Conservation (phyloP, 2,797 vertebrate species). For the Arremon aurantiirostris region DNA sequence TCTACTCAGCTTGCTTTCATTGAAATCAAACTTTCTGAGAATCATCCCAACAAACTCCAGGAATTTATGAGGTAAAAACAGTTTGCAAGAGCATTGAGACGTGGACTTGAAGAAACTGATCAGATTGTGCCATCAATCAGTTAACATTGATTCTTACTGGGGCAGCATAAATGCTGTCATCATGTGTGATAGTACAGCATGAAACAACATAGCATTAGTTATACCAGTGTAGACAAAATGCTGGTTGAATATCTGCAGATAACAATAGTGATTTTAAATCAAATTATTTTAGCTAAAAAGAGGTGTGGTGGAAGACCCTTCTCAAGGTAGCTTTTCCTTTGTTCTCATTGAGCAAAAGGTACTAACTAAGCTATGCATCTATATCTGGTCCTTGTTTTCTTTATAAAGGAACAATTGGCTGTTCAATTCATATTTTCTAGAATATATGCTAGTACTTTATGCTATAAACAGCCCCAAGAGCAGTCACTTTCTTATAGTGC, state of each 20-base stretch:
- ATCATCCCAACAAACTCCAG: neutral
- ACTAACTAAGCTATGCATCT: neutral
- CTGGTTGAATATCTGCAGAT: neutral
- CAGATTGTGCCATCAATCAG: neutral
- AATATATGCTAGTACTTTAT: neutral
- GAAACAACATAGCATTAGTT: neutral
- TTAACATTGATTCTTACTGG: neutral
- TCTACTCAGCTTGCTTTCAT: neutral
- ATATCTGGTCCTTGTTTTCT: neutral
- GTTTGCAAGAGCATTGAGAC: neutral
- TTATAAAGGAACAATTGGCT: neutral
- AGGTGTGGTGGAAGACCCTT: neutral
- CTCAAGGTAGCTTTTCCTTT: neutral
- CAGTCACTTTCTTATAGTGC: neutral
- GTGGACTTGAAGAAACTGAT: neutral
- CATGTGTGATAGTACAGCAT: rapidly evolving
- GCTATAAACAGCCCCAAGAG: neutral
- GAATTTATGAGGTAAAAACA: neutral
- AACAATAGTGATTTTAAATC: neutral
- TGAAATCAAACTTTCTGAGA: neutral
- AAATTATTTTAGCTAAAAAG: neutral
- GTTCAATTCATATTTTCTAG: neutral
- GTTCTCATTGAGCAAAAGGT: neutral
- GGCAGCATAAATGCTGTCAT: neutral
- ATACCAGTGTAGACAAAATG: neutral